Evolutionary conservation across 2,888 invertebrate genomes (phyloP).

Genomic region (Venustoraphidia nigricollis): DNA sequence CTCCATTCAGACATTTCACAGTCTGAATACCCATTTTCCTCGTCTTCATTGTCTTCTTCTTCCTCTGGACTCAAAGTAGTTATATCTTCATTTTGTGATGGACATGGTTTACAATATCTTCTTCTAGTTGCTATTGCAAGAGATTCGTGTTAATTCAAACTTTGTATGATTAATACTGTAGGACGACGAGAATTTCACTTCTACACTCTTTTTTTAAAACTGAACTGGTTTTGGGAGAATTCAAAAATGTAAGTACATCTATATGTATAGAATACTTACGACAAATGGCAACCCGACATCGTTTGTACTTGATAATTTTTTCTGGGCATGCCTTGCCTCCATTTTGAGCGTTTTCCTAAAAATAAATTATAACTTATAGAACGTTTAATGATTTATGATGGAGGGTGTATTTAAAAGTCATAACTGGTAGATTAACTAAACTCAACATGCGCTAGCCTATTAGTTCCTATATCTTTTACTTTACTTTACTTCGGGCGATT

Average conservation of each 20-base stretch:
- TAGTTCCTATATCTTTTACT: too few relatives aligned
- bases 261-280: slow-evolving; percentile 11
- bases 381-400: neutral
- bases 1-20: slow-evolving; percentile 52
- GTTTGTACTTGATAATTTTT: slow-evolving; percentile 26
- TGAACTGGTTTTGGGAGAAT: too few relatives aligned
- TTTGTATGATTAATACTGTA: too few relatives aligned
- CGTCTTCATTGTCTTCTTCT: slow-evolving; percentile 7
- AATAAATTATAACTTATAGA: slow-evolving; percentile 2
- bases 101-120: too few relatives aligned
- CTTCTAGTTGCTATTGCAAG: too few relatives aligned
- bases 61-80: too few relatives aligned
- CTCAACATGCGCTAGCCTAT: too few relatives aligned
- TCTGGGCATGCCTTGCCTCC: slow-evolving; percentile 37
- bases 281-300: slow-evolving; percentile 21
- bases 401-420: neutral
- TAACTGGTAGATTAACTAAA: slow-evolving; percentile 14
- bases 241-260: neutral
- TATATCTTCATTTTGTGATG: too few relatives aligned
- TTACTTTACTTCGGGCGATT: too few relatives aligned
- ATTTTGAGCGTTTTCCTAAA: slow-evolving; percentile 26
- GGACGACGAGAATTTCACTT: too few relatives aligned
- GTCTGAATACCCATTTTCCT: slow-evolving; percentile 19
- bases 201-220: too few relatives aligned
- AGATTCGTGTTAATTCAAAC: too few relatives aligned